Evolutionary conservation across 2,888 invertebrate genomes (phyloP), one percentile per base, ranked within the genome.

Genomic region (Cordilura impudica): DNA sequence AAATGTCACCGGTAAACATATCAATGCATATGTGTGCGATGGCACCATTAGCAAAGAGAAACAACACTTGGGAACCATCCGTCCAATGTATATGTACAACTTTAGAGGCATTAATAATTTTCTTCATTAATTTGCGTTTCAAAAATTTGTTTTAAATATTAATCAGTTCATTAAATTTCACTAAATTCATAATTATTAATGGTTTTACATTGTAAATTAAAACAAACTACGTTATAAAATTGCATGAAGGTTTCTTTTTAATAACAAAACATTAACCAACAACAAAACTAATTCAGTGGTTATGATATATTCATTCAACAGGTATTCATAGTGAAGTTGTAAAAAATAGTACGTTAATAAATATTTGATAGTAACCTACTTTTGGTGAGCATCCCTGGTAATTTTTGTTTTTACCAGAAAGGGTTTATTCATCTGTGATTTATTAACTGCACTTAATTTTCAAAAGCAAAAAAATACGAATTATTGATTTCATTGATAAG

Each of bases 31-130:
- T 91, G 84, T 94, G 94, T 26, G 94, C 92, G 65, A 97, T 91
- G 53, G 94, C 90, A 43, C 97, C 97, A 82, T 95, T 95, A 67
- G 93, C 94, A 81, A 97, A 93, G 78, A 97, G 92, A 58, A 97
- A 86, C 84, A 94, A 92, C 60, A 95, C 88, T 18, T 92, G 91
- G 39, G 91, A 91, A 53, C 93, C 92, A 79, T 92, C 92, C 53
- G 92, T 91, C 95, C 96, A 96, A 84, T 93, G 92, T 74, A 93
- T 93, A 82, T 92, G 92, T 19, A 95, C 92, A 47, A 95, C 91
- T 84, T 92, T 92, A 14, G 58, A 53, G 53, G 93, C 43, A 73
- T 43, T 58, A 63, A 70, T 67, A 39, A 70, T 51, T 53, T n/a
- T 14, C 5, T 51, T 31, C 8, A 0, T 65, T 19, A 2, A 8